These are phyloP conservation scores for Erinaceus europaeus DNA, from an alignment of 2,113 vertebrate species.

Conservation along the genomic window DNA sequence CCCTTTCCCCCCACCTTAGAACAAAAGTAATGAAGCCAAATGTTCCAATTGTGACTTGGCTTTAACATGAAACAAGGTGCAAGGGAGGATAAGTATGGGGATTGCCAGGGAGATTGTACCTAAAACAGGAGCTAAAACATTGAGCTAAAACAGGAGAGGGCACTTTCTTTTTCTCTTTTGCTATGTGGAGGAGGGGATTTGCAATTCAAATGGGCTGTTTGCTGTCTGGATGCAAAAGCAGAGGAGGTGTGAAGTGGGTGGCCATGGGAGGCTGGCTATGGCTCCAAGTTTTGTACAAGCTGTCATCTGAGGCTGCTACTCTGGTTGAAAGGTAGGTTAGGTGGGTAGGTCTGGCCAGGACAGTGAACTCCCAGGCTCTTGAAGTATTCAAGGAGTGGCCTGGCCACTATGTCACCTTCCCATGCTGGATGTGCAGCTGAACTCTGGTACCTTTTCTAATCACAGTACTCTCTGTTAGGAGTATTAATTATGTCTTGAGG, in stretches of 20 bases:
- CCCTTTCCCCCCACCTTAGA: neutral
- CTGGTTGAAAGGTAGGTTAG: neutral
- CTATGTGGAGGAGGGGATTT: neutral
- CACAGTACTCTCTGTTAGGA: neutral
- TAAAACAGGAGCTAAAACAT: no score
- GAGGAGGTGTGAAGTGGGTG: neutral
- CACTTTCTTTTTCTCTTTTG: neutral
- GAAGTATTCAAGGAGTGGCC: neutral
- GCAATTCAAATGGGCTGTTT: neutral
- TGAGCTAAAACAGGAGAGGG: neutral
- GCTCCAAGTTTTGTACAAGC: neutral
- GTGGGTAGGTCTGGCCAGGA: neutral
- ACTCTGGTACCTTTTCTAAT: no score
- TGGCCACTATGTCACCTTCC: neutral
- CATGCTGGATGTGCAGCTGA: neutral
- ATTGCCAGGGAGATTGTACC: neutral
- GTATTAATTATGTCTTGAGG: neutral
- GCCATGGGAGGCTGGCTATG: neutral
- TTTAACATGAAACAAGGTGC: constrained; percentile 9
- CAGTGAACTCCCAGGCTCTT: neutral
- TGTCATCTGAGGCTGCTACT: neutral
- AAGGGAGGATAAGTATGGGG: neutral
- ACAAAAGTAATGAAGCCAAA: neutral
- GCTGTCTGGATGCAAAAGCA: neutral
- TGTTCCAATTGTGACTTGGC: neutral